A percentile compares a stretch with the other conserved stretches of the same genome.
Evolutionary conservation across 2,888 invertebrate species (phyloP).

Genomic region (Busseola fusca): DNA sequence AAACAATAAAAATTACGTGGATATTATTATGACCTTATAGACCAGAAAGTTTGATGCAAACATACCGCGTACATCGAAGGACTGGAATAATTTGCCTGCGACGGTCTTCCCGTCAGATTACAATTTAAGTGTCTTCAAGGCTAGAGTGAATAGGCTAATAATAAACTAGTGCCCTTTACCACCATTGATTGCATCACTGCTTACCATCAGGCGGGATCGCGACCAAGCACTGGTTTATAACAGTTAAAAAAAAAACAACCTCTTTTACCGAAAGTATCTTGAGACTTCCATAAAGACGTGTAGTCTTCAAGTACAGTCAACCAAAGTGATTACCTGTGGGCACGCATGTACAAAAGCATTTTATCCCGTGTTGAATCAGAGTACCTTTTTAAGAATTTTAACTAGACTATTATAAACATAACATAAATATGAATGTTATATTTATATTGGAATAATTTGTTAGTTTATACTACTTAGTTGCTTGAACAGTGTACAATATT

Average conservation of each 20-base stretch:
- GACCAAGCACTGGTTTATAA: too few relatives aligned
- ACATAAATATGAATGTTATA: neutral
- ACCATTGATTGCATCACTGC: too few relatives aligned
- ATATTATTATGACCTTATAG: neutral
- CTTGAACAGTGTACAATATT: neutral
- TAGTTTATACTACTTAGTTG: neutral
- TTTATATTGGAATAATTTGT: neutral
- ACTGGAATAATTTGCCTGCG: too few relatives aligned
- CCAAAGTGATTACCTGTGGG: neutral
- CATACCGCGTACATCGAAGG: too few relatives aligned
- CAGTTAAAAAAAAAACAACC: too few relatives aligned
- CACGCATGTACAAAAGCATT: neutral
- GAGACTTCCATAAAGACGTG: neutral
- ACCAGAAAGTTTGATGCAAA: neutral
- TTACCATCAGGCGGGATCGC: too few relatives aligned
- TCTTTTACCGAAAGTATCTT: neutral
- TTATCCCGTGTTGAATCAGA: neutral
- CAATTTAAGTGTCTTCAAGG: too few relatives aligned
- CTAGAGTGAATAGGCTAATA: too few relatives aligned
- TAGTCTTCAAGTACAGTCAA: neutral
- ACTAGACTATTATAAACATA: neutral
- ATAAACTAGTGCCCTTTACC: too few relatives aligned
- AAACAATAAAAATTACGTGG: neutral
- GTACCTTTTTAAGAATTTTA: neutral
- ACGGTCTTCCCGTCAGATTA: too few relatives aligned